A percentile compares a stretch with the other conserved stretches of the same genome.
phyloP scores from a whole-genome alignment of 2,888 invertebrate species.

The Odontocolon sp. region DNA sequence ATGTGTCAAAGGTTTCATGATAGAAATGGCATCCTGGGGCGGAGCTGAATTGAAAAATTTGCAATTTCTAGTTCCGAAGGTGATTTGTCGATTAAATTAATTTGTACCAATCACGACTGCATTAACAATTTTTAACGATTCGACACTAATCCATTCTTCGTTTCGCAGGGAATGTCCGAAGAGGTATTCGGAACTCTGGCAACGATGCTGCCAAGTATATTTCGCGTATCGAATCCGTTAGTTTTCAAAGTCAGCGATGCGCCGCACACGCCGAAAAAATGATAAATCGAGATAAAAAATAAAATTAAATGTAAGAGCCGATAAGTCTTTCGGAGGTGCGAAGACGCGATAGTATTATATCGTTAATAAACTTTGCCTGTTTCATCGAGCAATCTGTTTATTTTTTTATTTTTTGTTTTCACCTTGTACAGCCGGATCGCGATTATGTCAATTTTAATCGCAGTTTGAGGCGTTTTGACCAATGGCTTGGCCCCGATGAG shows the following conservation, averaged over 20 bases:
- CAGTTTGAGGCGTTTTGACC: no score
- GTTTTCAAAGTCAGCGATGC: slow-evolving; percentile 85
- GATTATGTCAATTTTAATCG: not conserved
- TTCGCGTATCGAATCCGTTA: slow-evolving; percentile 96
- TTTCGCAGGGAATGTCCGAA: slow-evolving; percentile 87
- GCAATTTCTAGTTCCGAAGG: slow-evolving; percentile 92
- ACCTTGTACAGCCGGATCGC: not conserved
- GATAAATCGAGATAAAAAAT: slow-evolving; percentile 48
- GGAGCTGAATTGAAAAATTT: slow-evolving; percentile 94
- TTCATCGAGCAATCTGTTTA: not conserved
- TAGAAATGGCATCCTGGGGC: slow-evolving; percentile 97
- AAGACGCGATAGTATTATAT: slow-evolving; percentile 36
- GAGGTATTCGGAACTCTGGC: slow-evolving; percentile 91
- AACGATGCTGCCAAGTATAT: slow-evolving; percentile 95
- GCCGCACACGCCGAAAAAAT: slow-evolving; percentile 80
- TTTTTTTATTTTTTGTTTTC: not conserved
- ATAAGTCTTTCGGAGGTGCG: slow-evolving; percentile 13
- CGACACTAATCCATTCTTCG: slow-evolving; percentile 46
- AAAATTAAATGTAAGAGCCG: not conserved
- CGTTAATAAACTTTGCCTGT: slow-evolving; percentile 39
- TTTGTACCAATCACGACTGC: not conserved
- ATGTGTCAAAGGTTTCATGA: slow-evolving; percentile 99
- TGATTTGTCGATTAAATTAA: slow-evolving; percentile 71
- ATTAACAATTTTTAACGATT: not conserved
- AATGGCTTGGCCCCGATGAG: no score